phyloP scores from a whole-genome alignment of 2,888 invertebrate species.

The Imbricaverruca yamaguchii region DNA sequence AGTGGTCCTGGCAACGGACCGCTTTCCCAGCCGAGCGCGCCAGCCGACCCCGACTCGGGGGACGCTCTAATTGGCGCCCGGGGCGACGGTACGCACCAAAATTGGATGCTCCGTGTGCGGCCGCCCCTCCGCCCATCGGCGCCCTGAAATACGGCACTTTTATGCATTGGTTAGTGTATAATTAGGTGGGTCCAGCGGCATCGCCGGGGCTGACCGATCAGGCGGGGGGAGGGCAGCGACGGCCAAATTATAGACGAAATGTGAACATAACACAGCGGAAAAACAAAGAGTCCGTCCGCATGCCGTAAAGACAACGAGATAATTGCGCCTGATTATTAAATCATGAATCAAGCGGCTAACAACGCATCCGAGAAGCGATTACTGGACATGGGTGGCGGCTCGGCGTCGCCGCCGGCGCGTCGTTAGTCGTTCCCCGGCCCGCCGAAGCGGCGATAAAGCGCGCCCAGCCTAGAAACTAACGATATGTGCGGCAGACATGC shows the following conservation, averaged over 20 bases:
- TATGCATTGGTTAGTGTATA: not conserved
- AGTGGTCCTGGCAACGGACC: no score
- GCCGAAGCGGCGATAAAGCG: not conserved
- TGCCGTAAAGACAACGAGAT: not conserved
- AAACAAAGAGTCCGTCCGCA: not conserved
- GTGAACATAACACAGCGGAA: slow-evolving; percentile 1
- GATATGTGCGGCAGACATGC: not conserved
- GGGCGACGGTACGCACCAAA: not conserved
- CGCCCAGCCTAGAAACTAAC: not conserved
- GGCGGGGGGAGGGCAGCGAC: slow-evolving; percentile 29
- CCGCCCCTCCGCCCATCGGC: not conserved
- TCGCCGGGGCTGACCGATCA: slow-evolving; percentile 39
- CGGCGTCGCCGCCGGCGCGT: not conserved
- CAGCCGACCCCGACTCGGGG: no score
- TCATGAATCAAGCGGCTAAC: slow-evolving; percentile 5
- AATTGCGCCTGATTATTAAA: not conserved
- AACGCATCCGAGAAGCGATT: not conserved
- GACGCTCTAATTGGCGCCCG: not conserved
- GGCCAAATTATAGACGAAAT: not conserved
- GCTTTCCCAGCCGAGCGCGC: no score
- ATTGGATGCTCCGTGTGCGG: not conserved
- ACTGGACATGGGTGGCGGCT: not conserved
- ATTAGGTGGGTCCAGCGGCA: not conserved
- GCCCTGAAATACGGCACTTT: not conserved
- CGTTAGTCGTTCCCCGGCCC: not conserved